Percentiles rank a stretch among this genome's conserved stretches.
phyloP scores from a whole-genome alignment of 2,888 invertebrate genomes.

The Epiblema foenella region DNA sequence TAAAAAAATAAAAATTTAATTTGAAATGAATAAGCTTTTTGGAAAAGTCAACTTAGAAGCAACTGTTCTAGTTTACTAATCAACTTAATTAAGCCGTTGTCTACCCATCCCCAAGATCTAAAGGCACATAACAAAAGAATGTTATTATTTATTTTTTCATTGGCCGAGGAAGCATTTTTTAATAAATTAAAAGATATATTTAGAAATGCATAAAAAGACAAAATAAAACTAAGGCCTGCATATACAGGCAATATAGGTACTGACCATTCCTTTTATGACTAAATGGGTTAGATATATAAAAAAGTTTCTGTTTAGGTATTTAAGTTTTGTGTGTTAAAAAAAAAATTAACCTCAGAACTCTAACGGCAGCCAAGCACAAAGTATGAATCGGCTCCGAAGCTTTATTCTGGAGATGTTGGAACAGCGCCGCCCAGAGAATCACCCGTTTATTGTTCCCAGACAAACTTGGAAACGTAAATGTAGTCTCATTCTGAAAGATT shows the following conservation, averaged over 20 bases:
- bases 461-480: slow-evolving; percentile 86
- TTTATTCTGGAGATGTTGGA: slow-evolving; percentile 82
- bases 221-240: too few species aligned
- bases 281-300: too few species aligned
- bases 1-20: slow-evolving; percentile 64
- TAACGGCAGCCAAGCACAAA: slow-evolving; percentile 85
- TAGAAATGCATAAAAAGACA: neutral
- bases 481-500: slow-evolving; percentile 75
- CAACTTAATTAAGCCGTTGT: too few species aligned
- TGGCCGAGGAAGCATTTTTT: too few species aligned
- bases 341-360: slow-evolving; percentile 87
- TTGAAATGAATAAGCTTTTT: too few species aligned
- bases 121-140: too few species aligned
- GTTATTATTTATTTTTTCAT: too few species aligned
- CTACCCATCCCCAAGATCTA: too few species aligned
- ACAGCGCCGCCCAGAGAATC: slow-evolving; percentile 86
- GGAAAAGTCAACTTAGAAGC: too few species aligned
- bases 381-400: slow-evolving; percentile 75
- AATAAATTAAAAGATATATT: neutral
- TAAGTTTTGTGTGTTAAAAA: neutral
- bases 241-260: too few species aligned
- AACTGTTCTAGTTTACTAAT: too few species aligned
- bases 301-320: neutral
- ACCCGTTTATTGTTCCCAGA: slow-evolving; percentile 80
- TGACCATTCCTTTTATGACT: too few species aligned